phyloP scores from a whole-genome alignment of 2,797 vertebrate genomes.

The Hirundo rustica region DNA sequence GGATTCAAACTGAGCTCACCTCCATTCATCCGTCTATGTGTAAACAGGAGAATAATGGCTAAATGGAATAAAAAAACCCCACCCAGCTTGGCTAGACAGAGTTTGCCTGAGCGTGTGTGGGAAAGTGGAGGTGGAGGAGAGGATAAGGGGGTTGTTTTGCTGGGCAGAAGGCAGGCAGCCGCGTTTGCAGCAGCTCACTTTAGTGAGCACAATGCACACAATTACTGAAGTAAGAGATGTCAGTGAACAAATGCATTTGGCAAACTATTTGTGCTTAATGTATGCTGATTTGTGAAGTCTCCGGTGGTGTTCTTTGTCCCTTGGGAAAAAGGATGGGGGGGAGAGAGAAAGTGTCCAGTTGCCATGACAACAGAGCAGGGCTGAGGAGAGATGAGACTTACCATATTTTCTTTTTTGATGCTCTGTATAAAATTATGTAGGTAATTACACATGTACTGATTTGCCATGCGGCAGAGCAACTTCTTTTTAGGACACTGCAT shows the following conservation, averaged over 20 bases:
- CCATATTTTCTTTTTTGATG: conserved; percentile 65
- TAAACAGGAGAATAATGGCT: background rate
- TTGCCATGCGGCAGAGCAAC: background rate
- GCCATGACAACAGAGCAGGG: conserved; percentile 63
- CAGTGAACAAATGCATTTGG: conserved; percentile 47
- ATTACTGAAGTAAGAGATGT: conserved; percentile 49
- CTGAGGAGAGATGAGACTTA: conserved; percentile 49
- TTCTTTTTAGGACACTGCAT: background rate
- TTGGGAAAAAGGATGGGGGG: background rate
- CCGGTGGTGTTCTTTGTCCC: conserved; percentile 71
- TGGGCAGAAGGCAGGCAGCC: background rate
- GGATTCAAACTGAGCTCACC: background rate
- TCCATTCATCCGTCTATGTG: background rate
- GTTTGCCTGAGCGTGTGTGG: background rate
- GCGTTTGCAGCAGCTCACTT: conserved; percentile 22
- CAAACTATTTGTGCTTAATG: conserved; percentile 59
- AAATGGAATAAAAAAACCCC: background rate
- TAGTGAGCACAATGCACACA: background rate
- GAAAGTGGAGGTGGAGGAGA: background rate
- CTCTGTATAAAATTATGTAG: conserved; percentile 49
- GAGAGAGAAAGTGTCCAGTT: conserved; percentile 58
- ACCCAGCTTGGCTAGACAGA: background rate
- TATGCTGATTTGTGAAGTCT: conserved; percentile 66
- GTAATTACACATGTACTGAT: conserved; percentile 60
- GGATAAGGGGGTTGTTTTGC: background rate